Evolutionary conservation across 1,140 invertebrate genomes (phyloP), one percentile per base, ranked within the genome.

Genomic region (Acyrthosiphon pisum): DNA sequence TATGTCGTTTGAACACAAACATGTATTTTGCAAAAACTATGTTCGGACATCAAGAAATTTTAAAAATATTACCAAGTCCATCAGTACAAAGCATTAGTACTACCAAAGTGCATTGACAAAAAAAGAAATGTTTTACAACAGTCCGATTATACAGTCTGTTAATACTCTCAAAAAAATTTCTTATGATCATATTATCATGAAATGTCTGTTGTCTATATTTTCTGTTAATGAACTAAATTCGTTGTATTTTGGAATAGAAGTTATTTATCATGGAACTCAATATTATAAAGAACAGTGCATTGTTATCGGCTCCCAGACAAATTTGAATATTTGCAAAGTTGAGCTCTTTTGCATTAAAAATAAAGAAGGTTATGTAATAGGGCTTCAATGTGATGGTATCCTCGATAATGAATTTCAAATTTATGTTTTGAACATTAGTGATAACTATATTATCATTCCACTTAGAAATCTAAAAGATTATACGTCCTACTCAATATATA

Each of bases 371-470:
- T 81, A 81, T 81, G 68, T n/a, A 35, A 81, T 81, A 81, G n/a
- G 68, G 30, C 14, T 81, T 35, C 68, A 81, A 18, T 81, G 68
- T 81, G 68, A 81, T 81, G 68, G 68, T n/a, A 81, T 20, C n/a
- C 68, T 81, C 6, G 68, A 37, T 2, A n/a, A 81, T 81, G n/a
- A 81, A 81, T 35, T 81, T 81, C 68, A 81, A 11, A 81, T 35
- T 81, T 81, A 18, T 81, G 68, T 18, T 18, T 81, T 81, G 37
- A 81, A 6, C 2, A 0, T 35, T 1, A 81, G 68, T 37, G n/a
- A 37, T 81, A 81, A 81, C 68, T 81, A 81, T 81, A 81, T 81
- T 35, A 81, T 81, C 20, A 81, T 81, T 81, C 68, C 68, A 81
- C n/a, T 81, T n/a, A 37, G 11, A 81, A 81, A 35, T 81, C 68